Evolutionary conservation across 2,888 invertebrate genomes (phyloP), one percentile per base, ranked within the genome.

Genomic region (Lasioglossum figueresi): DNA sequence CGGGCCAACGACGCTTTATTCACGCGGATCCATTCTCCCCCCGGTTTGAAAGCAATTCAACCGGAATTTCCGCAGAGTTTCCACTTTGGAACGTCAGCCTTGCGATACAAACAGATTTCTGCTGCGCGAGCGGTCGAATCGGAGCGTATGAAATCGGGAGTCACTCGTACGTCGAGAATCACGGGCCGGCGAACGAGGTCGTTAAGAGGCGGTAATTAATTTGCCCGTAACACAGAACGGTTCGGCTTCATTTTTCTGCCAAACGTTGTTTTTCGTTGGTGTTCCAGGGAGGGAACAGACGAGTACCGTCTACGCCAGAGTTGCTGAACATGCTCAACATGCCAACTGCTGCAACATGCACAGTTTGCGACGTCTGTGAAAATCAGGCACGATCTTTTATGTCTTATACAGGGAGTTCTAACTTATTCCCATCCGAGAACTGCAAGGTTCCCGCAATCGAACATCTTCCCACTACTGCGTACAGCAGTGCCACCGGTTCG

Each of bases 181-280:
- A 81, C 45, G 71, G 73, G 12, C 43, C 27, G 27, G 34, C 71
- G 71, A 86, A 84, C 72, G 80, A 82, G 84, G 76, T 79, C 68
- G 81, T 87, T 85, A 66, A 88, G 74, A 63, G 31, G 14, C 79
- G 63, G 59, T 74, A 83, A 88, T 88, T 88, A 82, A 88, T 88
- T 86, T 71, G 66, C 40, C 76, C 70, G 56, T 56, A 48, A 80
- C 59, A 70, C 34, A 31, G 37, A 59, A 27, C 72, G 40, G 66
- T 59, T 59, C n/a, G n/a, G 23, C 27, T 59, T 59, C 14, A 4
- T 59, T 59, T 59, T 59, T 59, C 59, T 14, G n/a, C 59, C 27
- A 59, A 59, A 59, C 59, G 59, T 14, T 59, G 14, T 4, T 14
- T 27, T 59, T 14, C 59, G 27, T 27, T 56, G 10, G 12, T 14